phyloP scores from a whole-genome alignment of 2,888 invertebrate species.

The Pseudococcus jackbeardsleyi region DNA sequence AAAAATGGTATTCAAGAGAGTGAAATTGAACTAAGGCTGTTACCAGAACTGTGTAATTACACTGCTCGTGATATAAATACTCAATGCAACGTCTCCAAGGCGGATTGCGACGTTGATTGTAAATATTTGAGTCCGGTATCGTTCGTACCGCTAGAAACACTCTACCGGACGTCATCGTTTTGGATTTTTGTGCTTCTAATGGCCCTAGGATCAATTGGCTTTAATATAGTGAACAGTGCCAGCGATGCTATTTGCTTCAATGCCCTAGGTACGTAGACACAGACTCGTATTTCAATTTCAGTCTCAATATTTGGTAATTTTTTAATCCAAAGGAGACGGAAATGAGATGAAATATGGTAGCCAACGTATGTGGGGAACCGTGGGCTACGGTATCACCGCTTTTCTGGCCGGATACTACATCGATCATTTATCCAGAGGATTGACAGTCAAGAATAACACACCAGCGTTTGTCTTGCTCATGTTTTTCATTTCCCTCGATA shows the following conservation, averaged over 20 bases:
- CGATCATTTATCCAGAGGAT: slow-evolving; percentile 76
- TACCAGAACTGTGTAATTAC: slow-evolving; percentile 52
- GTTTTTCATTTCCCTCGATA: slow-evolving; percentile 76
- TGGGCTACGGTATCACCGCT: slow-evolving; percentile 83
- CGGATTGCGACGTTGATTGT: slow-evolving; percentile 71
- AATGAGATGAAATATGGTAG: slow-evolving; percentile 80
- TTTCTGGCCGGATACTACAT: slow-evolving; percentile 79
- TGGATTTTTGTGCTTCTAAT: slow-evolving; percentile 46
- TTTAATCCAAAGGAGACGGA: slow-evolving; percentile 74
- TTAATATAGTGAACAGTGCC: slow-evolving; percentile 87
- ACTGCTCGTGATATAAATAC: slow-evolving; percentile 33
- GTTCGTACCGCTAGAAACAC: slow-evolving; percentile 20
- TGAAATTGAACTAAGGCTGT: slow-evolving; percentile 40
- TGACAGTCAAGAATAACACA: slow-evolving; percentile 76
- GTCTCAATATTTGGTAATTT: no score
- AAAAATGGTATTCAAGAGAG: slow-evolving; percentile 53
- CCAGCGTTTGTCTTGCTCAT: slow-evolving; percentile 81
- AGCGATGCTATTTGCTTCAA: slow-evolving; percentile 93
- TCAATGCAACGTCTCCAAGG: slow-evolving; percentile 66
- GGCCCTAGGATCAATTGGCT: slow-evolving; percentile 69
- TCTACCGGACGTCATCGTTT: slow-evolving; percentile 35
- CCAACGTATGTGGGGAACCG: slow-evolving; percentile 86
- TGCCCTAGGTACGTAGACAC: slow-evolving; percentile 77
- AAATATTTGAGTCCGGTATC: slow-evolving; percentile 41
- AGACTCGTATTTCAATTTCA: background rate